phyloP scores from a whole-genome alignment of 2,888 invertebrate species.

The Eupithecia pulchellata region DNA sequence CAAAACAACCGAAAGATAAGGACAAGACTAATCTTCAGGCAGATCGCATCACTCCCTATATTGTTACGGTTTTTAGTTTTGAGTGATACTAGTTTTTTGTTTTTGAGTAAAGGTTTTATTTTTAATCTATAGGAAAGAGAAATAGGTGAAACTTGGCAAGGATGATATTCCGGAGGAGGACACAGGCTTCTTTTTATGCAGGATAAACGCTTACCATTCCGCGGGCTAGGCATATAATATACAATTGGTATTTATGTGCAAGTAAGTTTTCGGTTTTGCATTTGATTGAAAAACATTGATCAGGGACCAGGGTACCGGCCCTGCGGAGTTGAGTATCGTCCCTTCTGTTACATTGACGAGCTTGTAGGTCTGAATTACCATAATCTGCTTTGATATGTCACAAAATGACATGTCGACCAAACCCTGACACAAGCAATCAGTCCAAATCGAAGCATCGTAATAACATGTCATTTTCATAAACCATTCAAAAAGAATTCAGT shows the following conservation, averaged over 20 bases:
- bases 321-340: background rate
- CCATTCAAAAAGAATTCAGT: slow-evolving; percentile 8
- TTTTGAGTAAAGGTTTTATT: no score
- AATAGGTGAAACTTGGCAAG: no score
- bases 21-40: no score
- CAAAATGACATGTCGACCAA: slow-evolving; percentile 3
- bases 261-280: background rate
- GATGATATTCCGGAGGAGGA: background rate
- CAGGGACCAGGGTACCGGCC: no score
- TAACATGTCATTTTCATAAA: slow-evolving; percentile 12
- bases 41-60: no score
- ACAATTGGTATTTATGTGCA: background rate
- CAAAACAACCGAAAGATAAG: no score
- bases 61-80: no score
- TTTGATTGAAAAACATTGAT: background rate
- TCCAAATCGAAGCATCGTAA: slow-evolving; percentile 3
- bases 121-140: no score
- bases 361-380: background rate
- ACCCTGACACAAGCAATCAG: slow-evolving; percentile 4
- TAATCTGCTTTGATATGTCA: background rate
- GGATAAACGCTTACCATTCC: background rate
- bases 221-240: background rate
- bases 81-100: no score
- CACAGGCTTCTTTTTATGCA: background rate
- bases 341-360: background rate